These are phyloP conservation scores for Idaea dimidiata DNA, from an alignment of 2,888 invertebrate genomes.

Conservation along the genomic window DNA sequence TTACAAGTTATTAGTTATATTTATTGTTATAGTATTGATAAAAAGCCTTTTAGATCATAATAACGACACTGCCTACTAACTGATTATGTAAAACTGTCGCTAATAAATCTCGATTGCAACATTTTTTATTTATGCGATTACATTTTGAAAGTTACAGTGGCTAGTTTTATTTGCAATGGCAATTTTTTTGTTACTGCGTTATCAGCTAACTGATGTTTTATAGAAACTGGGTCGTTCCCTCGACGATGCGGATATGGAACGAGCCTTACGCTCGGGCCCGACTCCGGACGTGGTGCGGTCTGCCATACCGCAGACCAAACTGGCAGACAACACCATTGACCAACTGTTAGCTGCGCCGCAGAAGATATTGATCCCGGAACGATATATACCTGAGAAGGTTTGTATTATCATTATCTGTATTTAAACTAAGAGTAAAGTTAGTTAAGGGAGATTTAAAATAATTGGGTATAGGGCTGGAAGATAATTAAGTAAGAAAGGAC, in stretches of 20 bases:
- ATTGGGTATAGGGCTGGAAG: too few relatives aligned
- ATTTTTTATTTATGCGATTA: too few relatives aligned
- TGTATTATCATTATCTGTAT: constrained; percentile 16
- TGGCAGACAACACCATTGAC: constrained; percentile 92
- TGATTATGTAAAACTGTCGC: too few relatives aligned
- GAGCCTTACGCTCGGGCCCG: constrained; percentile 86
- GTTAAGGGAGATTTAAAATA: neutral
- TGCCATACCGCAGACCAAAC: constrained; percentile 83
- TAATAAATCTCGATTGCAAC: too few relatives aligned
- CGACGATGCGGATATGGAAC: constrained; percentile 93
- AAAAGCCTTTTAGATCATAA: too few relatives aligned
- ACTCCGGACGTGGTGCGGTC: constrained; percentile 93
- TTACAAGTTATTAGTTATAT: too few relatives aligned
- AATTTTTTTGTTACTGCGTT: neutral
- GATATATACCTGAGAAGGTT: constrained; percentile 94
- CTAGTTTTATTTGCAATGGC: too few relatives aligned
- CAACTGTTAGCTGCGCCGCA: constrained; percentile 92
- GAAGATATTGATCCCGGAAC: constrained; percentile 94
- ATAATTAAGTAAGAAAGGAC: neutral
- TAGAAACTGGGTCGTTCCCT: constrained; percentile 83
- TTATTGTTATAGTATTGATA: too few relatives aligned
- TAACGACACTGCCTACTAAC: too few relatives aligned
- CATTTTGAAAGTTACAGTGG: too few relatives aligned
- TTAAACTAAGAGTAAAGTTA: neutral
- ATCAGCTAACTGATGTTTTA: neutral